phyloP scores from a whole-genome alignment of 2,888 invertebrate genomes.

The Drosophila suboccidentalis region DNA sequence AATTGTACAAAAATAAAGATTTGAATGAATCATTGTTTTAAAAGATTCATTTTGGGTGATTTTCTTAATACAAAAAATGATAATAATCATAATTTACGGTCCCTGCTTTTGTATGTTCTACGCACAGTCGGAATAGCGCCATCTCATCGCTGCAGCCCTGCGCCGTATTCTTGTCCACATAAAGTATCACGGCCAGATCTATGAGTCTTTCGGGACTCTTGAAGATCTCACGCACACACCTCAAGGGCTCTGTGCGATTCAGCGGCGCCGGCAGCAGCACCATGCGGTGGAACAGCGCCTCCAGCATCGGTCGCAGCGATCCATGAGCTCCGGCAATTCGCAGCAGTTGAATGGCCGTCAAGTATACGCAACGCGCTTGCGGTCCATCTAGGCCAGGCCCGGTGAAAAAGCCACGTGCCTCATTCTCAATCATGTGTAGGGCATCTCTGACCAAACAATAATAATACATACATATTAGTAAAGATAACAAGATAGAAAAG shows the following conservation, averaged over 20 bases:
- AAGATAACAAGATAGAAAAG: too few relatives aligned
- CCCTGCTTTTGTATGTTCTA: background rate
- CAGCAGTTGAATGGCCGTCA: constrained; percentile 94
- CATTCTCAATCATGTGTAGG: constrained; percentile 85
- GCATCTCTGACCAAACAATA: constrained; percentile 81
- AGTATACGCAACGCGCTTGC: constrained; percentile 95
- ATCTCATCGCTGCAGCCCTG: constrained; percentile 91
- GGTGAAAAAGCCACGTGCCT: constrained; percentile 85
- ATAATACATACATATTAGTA: background rate
- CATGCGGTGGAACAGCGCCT: constrained; percentile 97
- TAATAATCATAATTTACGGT: too few relatives aligned
- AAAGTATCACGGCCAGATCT: constrained; percentile 88
- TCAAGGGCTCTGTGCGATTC: constrained; percentile 93
- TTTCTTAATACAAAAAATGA: too few relatives aligned
- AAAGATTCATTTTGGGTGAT: too few relatives aligned
- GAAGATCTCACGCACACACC: constrained; percentile 92
- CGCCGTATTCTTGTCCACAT: constrained; percentile 89
- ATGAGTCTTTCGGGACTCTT: constrained; percentile 91
- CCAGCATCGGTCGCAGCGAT: constrained; percentile 95
- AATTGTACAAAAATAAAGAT: too few relatives aligned
- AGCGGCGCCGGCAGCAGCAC: constrained; percentile 94
- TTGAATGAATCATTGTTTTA: too few relatives aligned
- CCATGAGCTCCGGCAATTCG: constrained; percentile 95
- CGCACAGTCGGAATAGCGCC: constrained; percentile 92
- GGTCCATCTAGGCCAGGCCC: constrained; percentile 90